Conservation (phyloP, 2,888 invertebrate genomes). For the Micoletzkya japonica region DNA sequence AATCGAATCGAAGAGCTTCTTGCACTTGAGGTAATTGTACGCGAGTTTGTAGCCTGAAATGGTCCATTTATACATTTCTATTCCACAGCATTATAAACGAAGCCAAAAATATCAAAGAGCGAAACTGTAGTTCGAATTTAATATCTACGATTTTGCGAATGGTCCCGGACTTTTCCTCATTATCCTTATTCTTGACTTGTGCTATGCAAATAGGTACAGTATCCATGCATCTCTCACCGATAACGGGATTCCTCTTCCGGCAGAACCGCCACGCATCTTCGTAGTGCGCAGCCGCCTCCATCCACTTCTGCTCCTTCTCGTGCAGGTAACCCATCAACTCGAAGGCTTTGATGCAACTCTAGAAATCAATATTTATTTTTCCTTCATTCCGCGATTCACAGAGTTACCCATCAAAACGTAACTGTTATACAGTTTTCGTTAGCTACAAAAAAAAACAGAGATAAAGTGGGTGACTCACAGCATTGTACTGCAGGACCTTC, state of each 20-base stretch:
- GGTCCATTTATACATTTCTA: not conserved
- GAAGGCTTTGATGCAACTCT: conserved; percentile 79
- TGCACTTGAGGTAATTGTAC: conserved; percentile 86
- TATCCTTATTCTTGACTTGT: not conserved
- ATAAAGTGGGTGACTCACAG: conserved; percentile 59
- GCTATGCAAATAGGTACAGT: conserved; percentile 7
- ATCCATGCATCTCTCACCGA: conserved; percentile 69
- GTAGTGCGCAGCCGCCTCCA: conserved; percentile 81
- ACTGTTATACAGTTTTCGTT: too few species aligned
- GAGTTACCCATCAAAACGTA: not conserved
- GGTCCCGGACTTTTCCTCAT: not conserved
- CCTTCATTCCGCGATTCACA: not conserved
- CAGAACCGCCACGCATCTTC: conserved; percentile 84
- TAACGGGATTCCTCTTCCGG: conserved; percentile 79
- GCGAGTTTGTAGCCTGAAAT: conserved; percentile 82
- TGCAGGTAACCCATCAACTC: conserved; percentile 83
- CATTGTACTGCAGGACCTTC: conserved; percentile 67
- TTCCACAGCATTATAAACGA: too few species aligned
- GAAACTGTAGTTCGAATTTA: too few species aligned
- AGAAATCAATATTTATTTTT: not conserved
- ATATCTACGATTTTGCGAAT: too few species aligned
- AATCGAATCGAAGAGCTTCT: conserved; percentile 85
- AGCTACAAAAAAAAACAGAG: too few species aligned
- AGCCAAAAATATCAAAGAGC: too few species aligned
- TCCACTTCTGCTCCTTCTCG: conserved; percentile 89